These are phyloP conservation scores for Nothoprocta pentlandii DNA, from an alignment of 2,113 vertebrate species.

Conservation along the genomic window DNA sequence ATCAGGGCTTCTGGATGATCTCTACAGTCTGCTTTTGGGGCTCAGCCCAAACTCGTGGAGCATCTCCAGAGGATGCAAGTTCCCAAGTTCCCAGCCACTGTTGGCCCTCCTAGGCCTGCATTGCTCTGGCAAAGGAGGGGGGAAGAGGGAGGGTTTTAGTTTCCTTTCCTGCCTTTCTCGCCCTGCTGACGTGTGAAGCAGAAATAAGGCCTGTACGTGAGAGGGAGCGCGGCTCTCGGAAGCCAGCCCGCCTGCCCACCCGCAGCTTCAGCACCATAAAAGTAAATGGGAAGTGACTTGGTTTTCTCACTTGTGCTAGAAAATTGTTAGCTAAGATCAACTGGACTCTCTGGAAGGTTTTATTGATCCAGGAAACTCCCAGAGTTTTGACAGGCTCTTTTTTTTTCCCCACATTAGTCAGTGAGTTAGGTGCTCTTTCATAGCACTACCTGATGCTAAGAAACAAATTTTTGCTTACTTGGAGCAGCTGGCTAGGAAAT, in stretches of 20 bases:
- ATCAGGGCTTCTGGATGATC: not conserved
- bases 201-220: not conserved
- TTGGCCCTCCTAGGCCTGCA: not conserved
- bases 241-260: not conserved
- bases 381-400: not conserved
- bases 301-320: not conserved
- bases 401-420: constrained; percentile 15
- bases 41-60: not conserved
- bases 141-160: not conserved
- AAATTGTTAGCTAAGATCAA: not conserved
- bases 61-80: not conserved
- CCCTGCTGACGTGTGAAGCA: not conserved
- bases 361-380: constrained; percentile 8
- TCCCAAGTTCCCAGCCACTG: not conserved
- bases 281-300: not conserved
- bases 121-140: not conserved
- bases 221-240: not conserved
- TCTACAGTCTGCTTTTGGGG: not conserved
- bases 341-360: not conserved
- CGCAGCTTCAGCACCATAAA: not conserved
- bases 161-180: not conserved
- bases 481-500: constrained; percentile 20
- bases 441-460: constrained; percentile 14
- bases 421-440: constrained; percentile 14
- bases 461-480: not conserved